These are phyloP conservation scores for Ornithoptera alexandrae DNA, from an alignment of 2,888 invertebrate species.

Conservation along the genomic window DNA sequence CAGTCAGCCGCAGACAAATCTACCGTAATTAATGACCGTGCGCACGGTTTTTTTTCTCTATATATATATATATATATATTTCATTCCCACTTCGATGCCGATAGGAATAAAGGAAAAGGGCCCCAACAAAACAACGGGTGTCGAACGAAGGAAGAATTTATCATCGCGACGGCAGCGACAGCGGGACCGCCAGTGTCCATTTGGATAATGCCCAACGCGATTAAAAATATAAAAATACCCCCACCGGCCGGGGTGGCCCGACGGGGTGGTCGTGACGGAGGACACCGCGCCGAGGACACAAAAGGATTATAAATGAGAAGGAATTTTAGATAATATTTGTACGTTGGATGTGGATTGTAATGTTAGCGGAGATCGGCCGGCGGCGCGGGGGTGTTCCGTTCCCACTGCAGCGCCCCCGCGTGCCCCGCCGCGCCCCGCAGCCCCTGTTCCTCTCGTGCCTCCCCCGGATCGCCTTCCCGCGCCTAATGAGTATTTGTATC, in stretches of 20 bases:
- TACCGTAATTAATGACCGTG: constrained; percentile 75
- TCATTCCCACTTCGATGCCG: constrained; percentile 62
- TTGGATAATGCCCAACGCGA: constrained; percentile 80
- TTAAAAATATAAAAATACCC: constrained; percentile 81
- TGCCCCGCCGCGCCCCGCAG: no score
- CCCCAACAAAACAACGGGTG: constrained; percentile 74
- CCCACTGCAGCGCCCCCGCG: constrained; percentile 10
- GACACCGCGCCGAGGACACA: constrained; percentile 79
- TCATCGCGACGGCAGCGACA: constrained; percentile 76
- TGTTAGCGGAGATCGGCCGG: constrained; percentile 50
- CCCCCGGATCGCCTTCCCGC: constrained; percentile 40
- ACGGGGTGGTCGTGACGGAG: constrained; percentile 66
- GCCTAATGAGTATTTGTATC: constrained; percentile 80
- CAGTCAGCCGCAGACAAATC: constrained; percentile 75
- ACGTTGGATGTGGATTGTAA: constrained; percentile 80
- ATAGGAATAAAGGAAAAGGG: constrained; percentile 67
- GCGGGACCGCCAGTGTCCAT: constrained; percentile 78
- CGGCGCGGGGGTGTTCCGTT: constrained; percentile 36
- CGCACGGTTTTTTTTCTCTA: constrained; percentile 49
- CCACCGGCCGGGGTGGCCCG: constrained; percentile 42
- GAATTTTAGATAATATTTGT: constrained; percentile 81
- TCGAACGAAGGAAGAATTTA: constrained; percentile 80
- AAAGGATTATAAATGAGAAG: constrained; percentile 82
- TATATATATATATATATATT: constrained; percentile 25
- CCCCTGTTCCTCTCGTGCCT: constrained; percentile 24